Conservation (phyloP, 2,888 invertebrate genomes). For the Actias luna region DNA sequence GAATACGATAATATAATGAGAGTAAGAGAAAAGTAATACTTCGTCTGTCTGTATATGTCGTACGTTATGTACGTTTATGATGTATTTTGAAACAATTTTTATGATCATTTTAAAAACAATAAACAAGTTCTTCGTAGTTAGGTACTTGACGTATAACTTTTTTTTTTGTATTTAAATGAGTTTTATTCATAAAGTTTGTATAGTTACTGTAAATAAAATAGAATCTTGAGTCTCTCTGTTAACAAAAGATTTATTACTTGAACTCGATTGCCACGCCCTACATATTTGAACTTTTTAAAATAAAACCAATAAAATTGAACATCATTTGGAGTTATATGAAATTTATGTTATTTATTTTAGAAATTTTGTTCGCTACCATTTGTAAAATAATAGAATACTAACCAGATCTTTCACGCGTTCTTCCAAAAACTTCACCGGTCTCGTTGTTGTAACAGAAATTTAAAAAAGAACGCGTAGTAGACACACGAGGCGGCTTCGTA, state of each 20-base stretch:
- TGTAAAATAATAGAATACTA: conserved; percentile 35
- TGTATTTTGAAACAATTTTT: too few relatives aligned
- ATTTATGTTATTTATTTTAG: background rate
- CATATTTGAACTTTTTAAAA: background rate
- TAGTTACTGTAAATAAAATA: too few relatives aligned
- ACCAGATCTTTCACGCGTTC: conserved; percentile 80
- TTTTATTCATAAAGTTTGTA: too few relatives aligned
- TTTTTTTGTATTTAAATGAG: too few relatives aligned
- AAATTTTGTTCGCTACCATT: conserved; percentile 4
- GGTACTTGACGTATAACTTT: too few relatives aligned
- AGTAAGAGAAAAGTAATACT: too few relatives aligned
- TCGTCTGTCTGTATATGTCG: too few relatives aligned
- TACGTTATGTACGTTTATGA: too few relatives aligned
- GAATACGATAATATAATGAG: too few relatives aligned
- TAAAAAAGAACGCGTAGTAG: conserved; percentile 40
- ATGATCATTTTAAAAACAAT: too few relatives aligned
- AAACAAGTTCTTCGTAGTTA: too few relatives aligned
- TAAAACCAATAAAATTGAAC: background rate
- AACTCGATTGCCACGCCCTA: conserved; percentile 2
- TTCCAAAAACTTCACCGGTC: conserved; percentile 67
- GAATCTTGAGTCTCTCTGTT: background rate
- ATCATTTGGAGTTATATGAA: background rate
- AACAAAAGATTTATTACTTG: background rate
- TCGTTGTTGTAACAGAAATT: conserved; percentile 68
- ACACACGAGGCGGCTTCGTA: conserved; percentile 46